Evolutionary conservation across 2,113 vertebrate genomes (phyloP).

Genomic region (Pithys albifrons): DNA sequence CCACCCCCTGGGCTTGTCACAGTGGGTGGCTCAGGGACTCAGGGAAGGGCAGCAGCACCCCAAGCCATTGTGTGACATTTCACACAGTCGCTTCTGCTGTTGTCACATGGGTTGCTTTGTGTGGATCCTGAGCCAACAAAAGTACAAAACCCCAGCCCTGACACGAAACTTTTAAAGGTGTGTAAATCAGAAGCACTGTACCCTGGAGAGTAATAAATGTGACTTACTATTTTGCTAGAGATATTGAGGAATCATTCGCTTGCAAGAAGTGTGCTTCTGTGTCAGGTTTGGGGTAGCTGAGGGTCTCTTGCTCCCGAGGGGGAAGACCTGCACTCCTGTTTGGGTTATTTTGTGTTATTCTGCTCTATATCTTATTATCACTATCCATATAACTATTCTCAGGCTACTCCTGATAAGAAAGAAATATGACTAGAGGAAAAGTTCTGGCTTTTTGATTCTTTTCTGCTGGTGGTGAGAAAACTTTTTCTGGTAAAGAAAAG

Average conservation of each 20-base stretch:
- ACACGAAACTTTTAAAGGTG: slow-evolving; percentile 9
- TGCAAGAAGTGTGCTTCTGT: not conserved
- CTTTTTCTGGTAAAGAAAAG: not conserved
- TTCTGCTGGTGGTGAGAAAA: not conserved
- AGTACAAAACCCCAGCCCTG: not conserved
- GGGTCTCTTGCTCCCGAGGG: not conserved
- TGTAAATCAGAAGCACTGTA: slow-evolving; percentile 44
- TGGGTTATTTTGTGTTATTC: not conserved
- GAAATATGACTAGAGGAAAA: not conserved
- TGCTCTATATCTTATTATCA: not conserved
- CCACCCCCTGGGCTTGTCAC: not conserved
- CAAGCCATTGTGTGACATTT: not conserved
- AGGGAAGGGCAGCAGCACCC: not conserved
- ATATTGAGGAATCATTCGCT: not conserved
- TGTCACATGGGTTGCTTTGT: not conserved
- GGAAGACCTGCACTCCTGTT: not conserved
- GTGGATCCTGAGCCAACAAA: not conserved
- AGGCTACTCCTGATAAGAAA: not conserved
- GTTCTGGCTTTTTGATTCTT: not conserved
- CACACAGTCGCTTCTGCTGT: not conserved
- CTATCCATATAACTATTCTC: not conserved
- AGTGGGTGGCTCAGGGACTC: not conserved
- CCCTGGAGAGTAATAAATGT: not conserved
- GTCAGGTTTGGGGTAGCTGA: slow-evolving; percentile 13
- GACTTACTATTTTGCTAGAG: slow-evolving; percentile 40